These are phyloP conservation scores for Centrocercus urophasianus DNA, from an alignment of 2,113 vertebrate species.

Conservation along the genomic window DNA sequence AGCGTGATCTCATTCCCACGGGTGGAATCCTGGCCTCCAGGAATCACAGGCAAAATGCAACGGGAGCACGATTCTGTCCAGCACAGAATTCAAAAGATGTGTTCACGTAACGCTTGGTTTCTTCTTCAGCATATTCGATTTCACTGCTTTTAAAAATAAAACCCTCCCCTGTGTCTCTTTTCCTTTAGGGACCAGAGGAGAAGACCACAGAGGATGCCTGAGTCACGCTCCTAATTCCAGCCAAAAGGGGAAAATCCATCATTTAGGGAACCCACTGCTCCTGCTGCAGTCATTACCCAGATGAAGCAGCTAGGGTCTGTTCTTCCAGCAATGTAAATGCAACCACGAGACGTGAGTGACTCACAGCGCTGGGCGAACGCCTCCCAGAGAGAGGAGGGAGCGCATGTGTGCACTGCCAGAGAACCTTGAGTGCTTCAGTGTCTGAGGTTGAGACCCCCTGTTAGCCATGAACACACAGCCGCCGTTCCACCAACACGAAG, in stretches of 20 bases:
- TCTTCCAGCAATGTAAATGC: background rate
- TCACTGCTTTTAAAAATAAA: constrained; percentile 28
- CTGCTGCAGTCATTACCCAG: background rate
- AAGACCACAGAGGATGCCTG: background rate
- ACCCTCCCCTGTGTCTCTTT: background rate
- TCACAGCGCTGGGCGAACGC: background rate
- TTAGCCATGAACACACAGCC: fast-evolving
- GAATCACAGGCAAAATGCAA: background rate
- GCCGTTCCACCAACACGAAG: fast-evolving
- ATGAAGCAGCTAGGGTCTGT: fast-evolving
- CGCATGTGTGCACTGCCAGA: fast-evolving
- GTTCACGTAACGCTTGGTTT: background rate
- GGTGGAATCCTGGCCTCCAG: background rate
- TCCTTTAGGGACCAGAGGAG: constrained; percentile 22
- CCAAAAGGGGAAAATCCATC: background rate
- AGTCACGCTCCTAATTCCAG: constrained; percentile 17
- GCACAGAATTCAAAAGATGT: background rate
- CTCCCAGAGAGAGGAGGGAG: background rate
- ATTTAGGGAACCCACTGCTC: background rate
- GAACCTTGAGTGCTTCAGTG: background rate
- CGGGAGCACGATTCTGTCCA: background rate
- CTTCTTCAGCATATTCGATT: background rate
- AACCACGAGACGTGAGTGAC: background rate
- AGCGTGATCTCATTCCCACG: fast-evolving
- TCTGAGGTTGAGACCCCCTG: fast-evolving